A percentile compares a stretch with the other conserved stretches of the same genome.
Evolutionary conservation across 2,113 vertebrate genomes (phyloP).

Genomic region (Neoarius graeffei): DNA sequence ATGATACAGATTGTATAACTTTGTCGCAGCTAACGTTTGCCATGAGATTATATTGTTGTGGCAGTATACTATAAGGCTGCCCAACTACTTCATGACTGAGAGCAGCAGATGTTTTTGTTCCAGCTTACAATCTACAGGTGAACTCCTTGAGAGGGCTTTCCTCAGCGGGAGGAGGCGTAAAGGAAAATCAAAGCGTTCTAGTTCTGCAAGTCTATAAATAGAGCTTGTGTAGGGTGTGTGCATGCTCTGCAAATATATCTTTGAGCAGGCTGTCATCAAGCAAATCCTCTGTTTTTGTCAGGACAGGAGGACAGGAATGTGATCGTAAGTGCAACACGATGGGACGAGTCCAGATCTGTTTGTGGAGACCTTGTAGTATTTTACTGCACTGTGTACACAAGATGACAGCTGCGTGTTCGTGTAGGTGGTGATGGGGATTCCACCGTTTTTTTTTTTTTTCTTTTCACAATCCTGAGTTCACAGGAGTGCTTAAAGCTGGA

Average conservation of each 20-base stretch:
- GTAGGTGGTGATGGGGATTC: not conserved
- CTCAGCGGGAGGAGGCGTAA: constrained; percentile 52
- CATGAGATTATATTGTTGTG: not conserved
- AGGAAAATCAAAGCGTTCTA: constrained; percentile 66
- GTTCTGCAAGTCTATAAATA: constrained; percentile 67
- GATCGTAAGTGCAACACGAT: constrained; percentile 54
- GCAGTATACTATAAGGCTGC: not conserved
- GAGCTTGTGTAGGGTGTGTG: constrained; percentile 61
- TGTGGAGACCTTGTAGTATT: not conserved
- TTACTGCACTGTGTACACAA: not conserved
- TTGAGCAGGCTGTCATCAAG: constrained; percentile 53
- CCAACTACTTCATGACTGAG: not conserved
- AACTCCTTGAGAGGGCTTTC: constrained; percentile 55
- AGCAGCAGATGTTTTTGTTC: constrained; percentile 41
- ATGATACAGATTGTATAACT: not conserved
- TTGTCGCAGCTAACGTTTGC: not conserved
- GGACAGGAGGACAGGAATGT: constrained; percentile 54
- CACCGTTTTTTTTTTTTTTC: not conserved
- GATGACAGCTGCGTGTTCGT: not conserved
- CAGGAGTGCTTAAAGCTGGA: not conserved
- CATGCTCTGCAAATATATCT: constrained; percentile 58
- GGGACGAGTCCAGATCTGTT: constrained; percentile 40
- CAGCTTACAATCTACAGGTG: constrained; percentile 41
- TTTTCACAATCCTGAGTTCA: not conserved
- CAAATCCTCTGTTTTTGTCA: constrained; percentile 60